Conservation (phyloP, 2,113 vertebrate species). For the Cochlearius cochlearius region DNA sequence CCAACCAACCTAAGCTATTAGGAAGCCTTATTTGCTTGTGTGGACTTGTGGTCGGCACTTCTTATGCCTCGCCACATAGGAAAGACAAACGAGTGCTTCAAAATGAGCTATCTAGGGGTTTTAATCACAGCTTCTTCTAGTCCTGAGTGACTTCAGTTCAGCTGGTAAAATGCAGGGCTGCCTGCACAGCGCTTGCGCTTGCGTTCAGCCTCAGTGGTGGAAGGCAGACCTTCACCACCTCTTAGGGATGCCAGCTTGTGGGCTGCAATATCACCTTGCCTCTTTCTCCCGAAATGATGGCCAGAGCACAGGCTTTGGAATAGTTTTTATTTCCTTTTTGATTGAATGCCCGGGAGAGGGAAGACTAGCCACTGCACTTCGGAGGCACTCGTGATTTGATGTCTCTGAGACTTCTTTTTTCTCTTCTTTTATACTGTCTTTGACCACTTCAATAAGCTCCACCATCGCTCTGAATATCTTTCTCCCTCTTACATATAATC, state of each 20-base stretch:
- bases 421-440: background rate
- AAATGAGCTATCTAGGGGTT: background rate
- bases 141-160: background rate
- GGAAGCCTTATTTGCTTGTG: background rate
- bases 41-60: background rate
- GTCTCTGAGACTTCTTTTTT: background rate
- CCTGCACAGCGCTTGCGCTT: background rate
- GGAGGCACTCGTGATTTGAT: background rate
- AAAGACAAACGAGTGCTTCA: background rate
- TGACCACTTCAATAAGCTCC: background rate
- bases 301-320: background rate
- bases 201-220: background rate
- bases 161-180: background rate
- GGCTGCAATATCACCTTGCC: background rate
- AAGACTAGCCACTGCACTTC: background rate
- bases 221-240: background rate
- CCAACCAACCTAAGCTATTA: background rate
- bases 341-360: background rate
- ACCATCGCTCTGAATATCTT: background rate
- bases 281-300: background rate
- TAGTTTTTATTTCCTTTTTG: background rate
- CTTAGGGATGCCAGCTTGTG: background rate
- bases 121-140: background rate
- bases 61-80: background rate
- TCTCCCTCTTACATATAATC: background rate